Evolutionary conservation across 1,140 invertebrate species (phyloP).

Genomic region (Penaeus vannamei): DNA sequence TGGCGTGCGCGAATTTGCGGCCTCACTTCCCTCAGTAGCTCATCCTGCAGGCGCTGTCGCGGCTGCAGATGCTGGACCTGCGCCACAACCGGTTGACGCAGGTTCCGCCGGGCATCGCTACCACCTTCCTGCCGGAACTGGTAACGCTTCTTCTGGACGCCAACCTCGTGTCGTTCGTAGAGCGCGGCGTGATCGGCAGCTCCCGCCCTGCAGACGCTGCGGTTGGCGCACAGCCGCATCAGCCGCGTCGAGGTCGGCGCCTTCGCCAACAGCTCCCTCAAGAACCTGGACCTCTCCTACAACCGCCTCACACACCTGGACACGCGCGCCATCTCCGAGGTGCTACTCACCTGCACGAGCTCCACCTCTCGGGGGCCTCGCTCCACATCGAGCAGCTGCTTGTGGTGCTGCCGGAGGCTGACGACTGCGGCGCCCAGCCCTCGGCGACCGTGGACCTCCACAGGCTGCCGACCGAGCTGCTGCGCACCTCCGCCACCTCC

Average conservation of each 20-base stretch:
- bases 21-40: constrained; percentile 81
- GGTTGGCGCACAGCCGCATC: constrained; percentile 79
- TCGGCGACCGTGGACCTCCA: constrained; percentile 75
- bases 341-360: constrained; percentile 77
- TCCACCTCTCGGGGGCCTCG: constrained; percentile 81
- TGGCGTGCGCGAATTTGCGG: constrained; percentile 81
- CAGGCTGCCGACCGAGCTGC: constrained; percentile 74
- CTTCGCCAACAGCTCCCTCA: constrained; percentile 79
- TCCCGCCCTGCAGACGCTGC: constrained; percentile 74
- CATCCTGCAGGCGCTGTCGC: constrained; percentile 72
- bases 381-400: constrained; percentile 72
- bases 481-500: constrained; percentile 74
- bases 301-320: constrained; percentile 81
- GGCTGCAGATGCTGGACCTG: constrained; percentile 80
- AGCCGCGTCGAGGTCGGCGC: constrained; percentile 80
- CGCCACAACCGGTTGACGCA: constrained; percentile 84
- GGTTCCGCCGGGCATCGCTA: constrained; percentile 70
- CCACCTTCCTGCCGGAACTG: constrained; percentile 75
- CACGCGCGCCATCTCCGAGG: constrained; percentile 76
- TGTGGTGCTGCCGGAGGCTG: constrained; percentile 75
- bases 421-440: constrained; percentile 75
- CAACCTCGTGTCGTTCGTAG: constrained; percentile 78
- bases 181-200: constrained; percentile 59
- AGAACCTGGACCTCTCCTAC: constrained; percentile 80
- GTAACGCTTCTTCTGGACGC: constrained; percentile 81